Evolutionary conservation across 1,140 invertebrate genomes (phyloP), one percentile per base, ranked within the genome.

Genomic region (Helicorthomorpha holstii): DNA sequence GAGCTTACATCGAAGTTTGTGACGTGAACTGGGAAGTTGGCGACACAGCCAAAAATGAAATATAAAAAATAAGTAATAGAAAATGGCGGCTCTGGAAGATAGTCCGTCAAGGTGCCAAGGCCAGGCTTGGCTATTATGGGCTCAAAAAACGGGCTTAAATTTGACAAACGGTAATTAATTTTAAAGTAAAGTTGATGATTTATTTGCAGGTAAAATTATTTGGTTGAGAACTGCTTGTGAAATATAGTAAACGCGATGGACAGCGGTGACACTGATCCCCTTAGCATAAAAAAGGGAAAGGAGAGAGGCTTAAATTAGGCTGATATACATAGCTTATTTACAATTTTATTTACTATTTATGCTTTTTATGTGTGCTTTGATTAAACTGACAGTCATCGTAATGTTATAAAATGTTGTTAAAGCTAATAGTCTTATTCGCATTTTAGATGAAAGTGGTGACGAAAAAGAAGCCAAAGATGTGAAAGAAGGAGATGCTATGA

Each of bases 81-180:
- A 68, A 67, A 68, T 68, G 66, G 66, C 66, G 65, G 66, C 65
- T 56, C 60, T 63, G 59, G 65, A 51, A 16, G 50, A 51, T 22
- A 51, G 50, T 46, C 50, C 50, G 23, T 22, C 50, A 29, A 4
- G 26, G 50, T 51, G 26, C 26, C 50, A 51, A 41, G 50, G 50
- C 34, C 50, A 51, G 45, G 38, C 50, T 4, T 51, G 50, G 50
- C 2, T 41, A 46, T 19, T n/a, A 2, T 51, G 50, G 50, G 50
- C 42, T 16, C 38, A 51, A 27, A 43, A 41, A 27, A 48, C 45
- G 10, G 45, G 43, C n/a, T 47, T 27, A n/a, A 25, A 29, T 25
- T 10, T 25, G n/a, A 49, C 41, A 38, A 41, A 57, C 23, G 56
- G 53, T 52, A 34, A 53, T 24, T 43, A 21, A 41, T 48, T 48